Base-by-base conservation (phyloP, 2,797 vertebrate species). In the Gymnoscopelus braueri region DNA sequence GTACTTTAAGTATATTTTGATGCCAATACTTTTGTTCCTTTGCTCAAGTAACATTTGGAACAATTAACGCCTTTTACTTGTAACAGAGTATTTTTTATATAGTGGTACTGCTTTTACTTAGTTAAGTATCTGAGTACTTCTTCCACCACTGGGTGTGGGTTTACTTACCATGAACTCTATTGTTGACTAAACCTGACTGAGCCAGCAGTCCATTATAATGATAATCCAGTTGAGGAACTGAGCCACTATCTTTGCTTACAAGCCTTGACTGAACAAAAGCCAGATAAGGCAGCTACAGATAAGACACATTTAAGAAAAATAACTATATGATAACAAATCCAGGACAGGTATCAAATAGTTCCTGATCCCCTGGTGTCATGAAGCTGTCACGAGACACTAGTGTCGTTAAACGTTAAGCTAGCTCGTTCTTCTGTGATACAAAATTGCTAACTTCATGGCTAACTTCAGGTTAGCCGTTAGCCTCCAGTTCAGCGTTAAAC, bases 401-500 rank as follows among this genome's bases (percentile, higher is more conserved):
- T 12, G 44, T 12, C 9, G 23, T 35, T 63, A 73, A 44, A 44
- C 39, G 83, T 79, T 74, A 63, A 19, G 55, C 68, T 8, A 52
- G 66, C 69, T 71, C 63, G 74, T 80, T 72, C 63, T 80, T 70
- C 63, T 71, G 24, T 35, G 51, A 1, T 26, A 10, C 67, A 29
- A 51, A 59, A 4, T 4, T 5, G 71, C 71, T 81, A 71, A 83
- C 76, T 84, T 71, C 69, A 9, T 12, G 13, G 79, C 72, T 73
- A 60, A 72, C 35, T 83, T 63, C 64, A 9, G 39, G 39, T 44
- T 44, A 44, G 39, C 39, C 56, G 62, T 10, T 14, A 4, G 12
- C 52, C 50, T 23, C 57, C n/a, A 4, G 49, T 61, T 51, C 1
- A 9, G 57, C 4, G 52, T 57, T 29, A 53, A 52, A 52, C 10